These are phyloP conservation scores for Malurus alboscapulatus DNA, from an alignment of 2,113 vertebrate genomes.

Conservation along the genomic window DNA sequence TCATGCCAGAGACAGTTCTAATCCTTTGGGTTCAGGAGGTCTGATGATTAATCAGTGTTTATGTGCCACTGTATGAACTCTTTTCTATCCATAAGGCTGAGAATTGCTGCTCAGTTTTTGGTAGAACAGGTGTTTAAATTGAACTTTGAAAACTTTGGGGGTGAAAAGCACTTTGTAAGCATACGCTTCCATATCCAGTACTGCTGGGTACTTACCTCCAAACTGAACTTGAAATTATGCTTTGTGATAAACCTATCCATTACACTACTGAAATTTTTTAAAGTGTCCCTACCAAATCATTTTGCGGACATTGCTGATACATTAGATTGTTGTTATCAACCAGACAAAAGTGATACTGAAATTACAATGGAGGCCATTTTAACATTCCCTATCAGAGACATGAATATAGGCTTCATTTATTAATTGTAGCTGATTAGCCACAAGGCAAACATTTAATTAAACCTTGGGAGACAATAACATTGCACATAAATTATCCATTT, in stretches of 20 bases:
- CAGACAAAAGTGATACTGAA: slow-evolving; percentile 3
- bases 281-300: neutral
- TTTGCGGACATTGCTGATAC: neutral
- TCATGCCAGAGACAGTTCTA: neutral
- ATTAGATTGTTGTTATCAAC: neutral
- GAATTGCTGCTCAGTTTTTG: neutral
- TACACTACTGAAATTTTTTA: neutral
- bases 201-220: neutral
- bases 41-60: neutral
- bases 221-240: neutral
- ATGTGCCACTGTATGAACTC: neutral
- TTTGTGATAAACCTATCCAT: neutral
- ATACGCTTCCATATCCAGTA: neutral
- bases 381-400: slow-evolving; percentile 48
- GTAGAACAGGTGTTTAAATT: neutral
- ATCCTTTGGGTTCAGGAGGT: neutral
- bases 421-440: slow-evolving; percentile 79
- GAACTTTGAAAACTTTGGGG: neutral
- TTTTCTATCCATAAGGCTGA: neutral
- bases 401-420: slow-evolving; percentile 69
- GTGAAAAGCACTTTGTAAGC: neutral
- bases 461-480: slow-evolving; percentile 76
- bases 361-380: slow-evolving; percentile 38
- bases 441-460: slow-evolving; percentile 84
- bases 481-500: slow-evolving; percentile 79